phyloP scores from a whole-genome alignment of 2,113 vertebrate genomes.

The Ceratotherium simum region DNA sequence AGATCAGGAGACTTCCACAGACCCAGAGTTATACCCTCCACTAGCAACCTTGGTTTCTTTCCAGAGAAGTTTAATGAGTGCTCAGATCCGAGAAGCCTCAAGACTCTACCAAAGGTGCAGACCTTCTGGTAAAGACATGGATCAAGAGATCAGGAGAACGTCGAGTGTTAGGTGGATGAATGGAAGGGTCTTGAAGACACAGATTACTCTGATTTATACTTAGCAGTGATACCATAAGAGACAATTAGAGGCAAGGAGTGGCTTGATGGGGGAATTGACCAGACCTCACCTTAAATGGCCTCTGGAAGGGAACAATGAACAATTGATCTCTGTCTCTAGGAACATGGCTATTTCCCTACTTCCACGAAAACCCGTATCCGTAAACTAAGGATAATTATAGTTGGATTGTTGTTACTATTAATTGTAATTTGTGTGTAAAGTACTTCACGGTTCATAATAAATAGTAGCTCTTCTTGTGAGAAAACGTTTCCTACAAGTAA shows the following conservation, averaged over 20 bases:
- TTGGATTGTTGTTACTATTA: background rate
- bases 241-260: background rate
- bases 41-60: background rate
- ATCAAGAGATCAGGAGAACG: background rate
- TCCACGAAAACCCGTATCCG: background rate
- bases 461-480: background rate
- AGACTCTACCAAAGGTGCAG: background rate
- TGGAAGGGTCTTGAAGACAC: background rate
- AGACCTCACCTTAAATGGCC: background rate
- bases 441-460: background rate
- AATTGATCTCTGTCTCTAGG: background rate
- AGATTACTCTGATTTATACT: background rate
- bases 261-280: background rate
- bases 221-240: background rate
- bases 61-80: background rate
- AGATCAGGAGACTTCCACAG: too few relatives aligned
- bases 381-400: background rate
- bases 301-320: background rate
- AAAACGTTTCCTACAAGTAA: background rate
- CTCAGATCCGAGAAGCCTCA: background rate
- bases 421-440: background rate
- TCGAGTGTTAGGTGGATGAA: background rate
- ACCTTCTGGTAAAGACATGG: background rate
- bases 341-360: too few relatives aligned
- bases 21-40: background rate